Conservation (phyloP, 2,888 invertebrate genomes). For the Sarcophaga carnaria region DNA sequence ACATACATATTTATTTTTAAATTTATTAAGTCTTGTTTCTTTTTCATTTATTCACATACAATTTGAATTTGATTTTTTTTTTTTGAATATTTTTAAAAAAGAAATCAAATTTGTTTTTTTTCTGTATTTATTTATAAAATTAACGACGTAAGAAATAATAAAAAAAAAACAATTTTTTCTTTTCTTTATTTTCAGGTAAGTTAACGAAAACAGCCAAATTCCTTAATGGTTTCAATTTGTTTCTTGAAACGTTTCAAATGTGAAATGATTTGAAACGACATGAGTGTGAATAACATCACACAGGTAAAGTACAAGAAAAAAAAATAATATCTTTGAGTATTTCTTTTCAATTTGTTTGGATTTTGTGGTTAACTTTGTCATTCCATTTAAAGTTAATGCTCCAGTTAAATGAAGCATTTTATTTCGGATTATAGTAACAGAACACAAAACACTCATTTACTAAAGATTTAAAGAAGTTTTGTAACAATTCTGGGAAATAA, state of each 20-base stretch:
- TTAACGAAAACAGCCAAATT: constrained; percentile 9
- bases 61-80: constrained; percentile 29
- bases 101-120: constrained; percentile 5
- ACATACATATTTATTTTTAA: too few relatives aligned
- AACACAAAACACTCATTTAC: too few relatives aligned
- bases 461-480: too few relatives aligned
- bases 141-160: too few relatives aligned
- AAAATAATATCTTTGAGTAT: too few relatives aligned
- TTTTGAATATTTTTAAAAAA: background rate
- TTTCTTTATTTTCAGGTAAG: constrained; percentile 62
- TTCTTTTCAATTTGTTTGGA: too few relatives aligned
- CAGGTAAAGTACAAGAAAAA: background rate
- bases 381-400: too few relatives aligned
- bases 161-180: too few relatives aligned
- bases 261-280: background rate
- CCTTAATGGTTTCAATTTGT: background rate
- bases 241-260: background rate
- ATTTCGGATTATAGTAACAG: too few relatives aligned
- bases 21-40: background rate
- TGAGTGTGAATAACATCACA: background rate
- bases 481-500: too few relatives aligned
- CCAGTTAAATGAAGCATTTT: too few relatives aligned
- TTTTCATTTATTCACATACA: constrained; percentile 33
- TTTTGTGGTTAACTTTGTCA: too few relatives aligned
- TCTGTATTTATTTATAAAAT: background rate